Evolutionary conservation across 2,888 invertebrate species (phyloP).

Genomic region (Tanytarsus gracilentus): DNA sequence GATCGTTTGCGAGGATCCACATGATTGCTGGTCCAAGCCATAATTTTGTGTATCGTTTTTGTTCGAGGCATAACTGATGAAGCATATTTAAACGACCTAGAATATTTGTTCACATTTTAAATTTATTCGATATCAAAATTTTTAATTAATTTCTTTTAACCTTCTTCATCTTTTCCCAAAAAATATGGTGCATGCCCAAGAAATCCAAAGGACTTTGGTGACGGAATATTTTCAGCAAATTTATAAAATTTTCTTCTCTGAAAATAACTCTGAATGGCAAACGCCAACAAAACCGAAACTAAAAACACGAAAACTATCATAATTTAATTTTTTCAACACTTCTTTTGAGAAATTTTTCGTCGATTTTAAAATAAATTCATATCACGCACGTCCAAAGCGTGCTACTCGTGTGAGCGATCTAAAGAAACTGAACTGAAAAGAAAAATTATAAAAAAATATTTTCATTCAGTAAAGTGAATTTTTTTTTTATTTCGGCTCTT

Average conservation of each 20-base stretch:
- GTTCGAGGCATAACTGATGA: constrained; percentile 12
- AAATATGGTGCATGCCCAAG: constrained; percentile 23
- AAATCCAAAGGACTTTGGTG: constrained; percentile 16
- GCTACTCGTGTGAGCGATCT: not conserved
- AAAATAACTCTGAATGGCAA: constrained; percentile 12
- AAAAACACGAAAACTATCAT: constrained; percentile 25
- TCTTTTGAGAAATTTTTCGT: not conserved
- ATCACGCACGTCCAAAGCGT: not conserved
- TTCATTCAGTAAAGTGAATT: too few species aligned
- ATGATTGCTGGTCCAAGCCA: constrained; percentile 25
- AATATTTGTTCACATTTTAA: not conserved
- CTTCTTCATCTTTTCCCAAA: constrained; percentile 25
- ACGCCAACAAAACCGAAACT: not conserved
- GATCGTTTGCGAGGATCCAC: constrained; percentile 25
- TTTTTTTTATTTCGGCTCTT: not conserved
- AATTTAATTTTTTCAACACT: not conserved
- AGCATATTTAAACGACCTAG: constrained; percentile 23
- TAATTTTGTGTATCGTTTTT: constrained; percentile 16
- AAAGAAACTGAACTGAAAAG: constrained; percentile 12
- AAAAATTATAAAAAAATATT: constrained; percentile 4
- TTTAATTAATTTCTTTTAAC: not conserved
- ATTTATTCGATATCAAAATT: not conserved
- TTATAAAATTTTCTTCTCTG: constrained; percentile 19
- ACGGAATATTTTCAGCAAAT: constrained; percentile 24
- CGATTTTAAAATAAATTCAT: not conserved